Conservation (phyloP, 2,797 vertebrate genomes). For the Buceros bicornis region DNA sequence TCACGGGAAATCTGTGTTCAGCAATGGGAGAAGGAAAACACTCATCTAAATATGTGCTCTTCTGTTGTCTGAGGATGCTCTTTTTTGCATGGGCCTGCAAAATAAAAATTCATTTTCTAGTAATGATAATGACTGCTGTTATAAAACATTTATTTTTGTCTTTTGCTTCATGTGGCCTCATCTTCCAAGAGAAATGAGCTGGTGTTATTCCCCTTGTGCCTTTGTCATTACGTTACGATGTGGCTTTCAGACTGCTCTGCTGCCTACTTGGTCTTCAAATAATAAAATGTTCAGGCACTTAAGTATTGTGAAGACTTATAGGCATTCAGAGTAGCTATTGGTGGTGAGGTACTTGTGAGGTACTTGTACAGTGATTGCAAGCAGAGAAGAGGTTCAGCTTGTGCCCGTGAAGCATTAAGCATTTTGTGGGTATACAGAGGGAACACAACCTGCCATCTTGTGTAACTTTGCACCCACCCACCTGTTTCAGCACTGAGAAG, state of each 20-base stretch:
- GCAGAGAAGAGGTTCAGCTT: not conserved
- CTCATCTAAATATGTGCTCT: not conserved
- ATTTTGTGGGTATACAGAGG: not conserved
- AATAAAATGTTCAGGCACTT: not conserved
- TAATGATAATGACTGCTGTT: not conserved
- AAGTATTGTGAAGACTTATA: not conserved
- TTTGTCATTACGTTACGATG: accelerated
- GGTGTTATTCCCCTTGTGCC: not conserved
- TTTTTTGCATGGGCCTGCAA: not conserved
- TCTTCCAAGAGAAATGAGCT: accelerated
- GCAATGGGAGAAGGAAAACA: not conserved
- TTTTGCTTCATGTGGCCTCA: not conserved
- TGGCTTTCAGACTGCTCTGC: not conserved
- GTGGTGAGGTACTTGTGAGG: not conserved
- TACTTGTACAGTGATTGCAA: not conserved
- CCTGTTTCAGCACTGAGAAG: not conserved
- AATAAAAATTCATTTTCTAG: not conserved
- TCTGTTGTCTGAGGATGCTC: not conserved
- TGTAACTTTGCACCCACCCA: not conserved
- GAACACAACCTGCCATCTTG: not conserved
- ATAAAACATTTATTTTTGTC: not conserved
- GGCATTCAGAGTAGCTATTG: not conserved
- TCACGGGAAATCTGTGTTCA: not conserved
- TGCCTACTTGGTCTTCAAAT: not conserved
- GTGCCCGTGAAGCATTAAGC: not conserved